These are phyloP conservation scores for Melospiza georgiana DNA, from an alignment of 2,113 vertebrate genomes.

Conservation along the genomic window DNA sequence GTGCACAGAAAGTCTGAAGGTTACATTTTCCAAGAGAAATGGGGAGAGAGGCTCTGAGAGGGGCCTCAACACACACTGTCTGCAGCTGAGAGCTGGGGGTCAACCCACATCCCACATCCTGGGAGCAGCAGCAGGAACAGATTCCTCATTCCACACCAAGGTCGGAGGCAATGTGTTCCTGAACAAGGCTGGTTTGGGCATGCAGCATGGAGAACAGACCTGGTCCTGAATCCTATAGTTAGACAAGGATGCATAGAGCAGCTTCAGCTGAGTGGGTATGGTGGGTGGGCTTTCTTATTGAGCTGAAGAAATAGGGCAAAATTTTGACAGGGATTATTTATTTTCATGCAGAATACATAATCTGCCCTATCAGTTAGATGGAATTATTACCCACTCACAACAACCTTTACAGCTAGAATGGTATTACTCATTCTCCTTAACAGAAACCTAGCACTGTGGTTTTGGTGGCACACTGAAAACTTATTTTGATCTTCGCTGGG, in stretches of 20 bases:
- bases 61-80: accelerated
- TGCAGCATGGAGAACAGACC: not conserved
- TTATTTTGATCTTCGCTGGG: not conserved
- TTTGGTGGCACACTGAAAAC: not conserved
- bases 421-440: slow-evolving; percentile 22
- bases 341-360: not conserved
- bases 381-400: not conserved
- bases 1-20: not conserved
- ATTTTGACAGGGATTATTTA: not conserved
- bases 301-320: not conserved
- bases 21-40: not conserved
- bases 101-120: not conserved
- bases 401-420: not conserved
- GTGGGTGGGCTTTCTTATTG: not conserved
- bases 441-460: slow-evolving; percentile 29
- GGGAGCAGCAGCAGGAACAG: not conserved
- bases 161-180: not conserved
- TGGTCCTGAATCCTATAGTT: not conserved
- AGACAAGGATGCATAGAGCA: not conserved
- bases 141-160: not conserved
- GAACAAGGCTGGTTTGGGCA: not conserved
- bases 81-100: not conserved
- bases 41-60: not conserved
- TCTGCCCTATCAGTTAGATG: not conserved
- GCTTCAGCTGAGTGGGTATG: not conserved